These are phyloP conservation scores for Druceiella hillmani DNA, from an alignment of 2,888 invertebrate genomes.

Conservation along the genomic window DNA sequence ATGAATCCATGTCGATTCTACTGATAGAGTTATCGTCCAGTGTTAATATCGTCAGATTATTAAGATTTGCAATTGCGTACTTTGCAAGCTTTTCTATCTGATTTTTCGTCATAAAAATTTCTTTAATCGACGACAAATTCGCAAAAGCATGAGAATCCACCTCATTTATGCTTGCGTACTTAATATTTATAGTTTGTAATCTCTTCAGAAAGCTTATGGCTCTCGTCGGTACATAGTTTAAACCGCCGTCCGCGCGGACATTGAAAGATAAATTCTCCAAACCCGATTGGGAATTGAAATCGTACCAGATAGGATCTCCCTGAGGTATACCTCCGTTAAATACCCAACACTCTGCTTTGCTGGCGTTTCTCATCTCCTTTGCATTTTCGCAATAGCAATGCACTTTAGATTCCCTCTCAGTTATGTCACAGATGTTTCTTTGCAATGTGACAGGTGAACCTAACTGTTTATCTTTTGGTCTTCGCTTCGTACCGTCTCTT, in stretches of 20 bases:
- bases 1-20: constrained; percentile 67
- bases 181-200: constrained; percentile 62
- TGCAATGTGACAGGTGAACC: constrained; percentile 36
- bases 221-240: constrained; percentile 67
- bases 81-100: constrained; percentile 62
- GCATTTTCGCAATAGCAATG: constrained; percentile 64
- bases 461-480: constrained; percentile 40
- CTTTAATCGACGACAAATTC: constrained; percentile 62
- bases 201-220: constrained; percentile 61
- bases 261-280: constrained; percentile 67
- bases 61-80: constrained; percentile 68
- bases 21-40: constrained; percentile 72
- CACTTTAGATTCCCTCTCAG: constrained; percentile 51
- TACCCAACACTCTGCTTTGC: constrained; percentile 73
- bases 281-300: constrained; percentile 67
- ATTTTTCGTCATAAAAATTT: constrained; percentile 63
- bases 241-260: constrained; percentile 61
- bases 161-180: constrained; percentile 66
- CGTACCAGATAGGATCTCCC: constrained; percentile 69
- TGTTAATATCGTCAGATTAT: constrained; percentile 61
- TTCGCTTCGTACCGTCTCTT: constrained; percentile 40
- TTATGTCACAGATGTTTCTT: constrained; percentile 54
- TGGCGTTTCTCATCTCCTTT: constrained; percentile 51
- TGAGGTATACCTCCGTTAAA: constrained; percentile 62
- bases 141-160: constrained; percentile 68